These are phyloP conservation scores for Hoplostethus mediterraneus DNA, from an alignment of 2,797 vertebrate genomes.

Conservation along the genomic window DNA sequence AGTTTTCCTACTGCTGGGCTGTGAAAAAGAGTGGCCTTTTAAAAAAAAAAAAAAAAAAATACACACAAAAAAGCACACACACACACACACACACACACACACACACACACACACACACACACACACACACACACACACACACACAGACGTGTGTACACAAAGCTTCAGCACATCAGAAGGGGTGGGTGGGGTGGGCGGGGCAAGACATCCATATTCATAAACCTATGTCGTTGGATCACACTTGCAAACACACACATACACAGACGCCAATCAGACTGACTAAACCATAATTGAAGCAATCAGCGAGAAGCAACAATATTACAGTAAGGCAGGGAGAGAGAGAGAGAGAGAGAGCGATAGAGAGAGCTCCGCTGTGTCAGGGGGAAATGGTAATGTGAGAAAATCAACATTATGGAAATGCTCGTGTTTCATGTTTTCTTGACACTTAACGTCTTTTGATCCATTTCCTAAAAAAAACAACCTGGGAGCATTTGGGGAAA, in stretches of 20 bases:
- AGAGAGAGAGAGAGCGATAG: conserved; percentile 21
- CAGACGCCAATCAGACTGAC: conserved; percentile 74
- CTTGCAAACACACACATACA: conserved; percentile 20
- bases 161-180: conserved; percentile 33
- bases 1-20: conserved; percentile 33
- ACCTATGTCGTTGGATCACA: conserved; percentile 14
- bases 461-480: conserved; percentile 25
- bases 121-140: conserved; percentile 17
- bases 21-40: conserved; percentile 46
- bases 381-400: conserved; percentile 47
- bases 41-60: conserved; percentile 30
- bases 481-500: conserved; percentile 31
- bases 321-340: conserved; percentile 25
- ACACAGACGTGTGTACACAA: conserved; percentile 30
- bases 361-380: conserved; percentile 24
- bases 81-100: conserved; percentile 11
- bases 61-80: too few relatives aligned
- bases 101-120: conserved; percentile 17
- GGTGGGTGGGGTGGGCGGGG: background rate
- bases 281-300: conserved; percentile 77
- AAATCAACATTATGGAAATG: conserved; percentile 49
- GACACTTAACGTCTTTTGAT: conserved; percentile 57
- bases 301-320: conserved; percentile 62
- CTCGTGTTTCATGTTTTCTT: conserved; percentile 47
- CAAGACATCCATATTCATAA: conserved; percentile 77